A percentile compares a stretch with the other conserved stretches of the same genome.
phyloP scores from a whole-genome alignment of 2,113 vertebrate genomes.

The Gasterosteus aculeatus region DNA sequence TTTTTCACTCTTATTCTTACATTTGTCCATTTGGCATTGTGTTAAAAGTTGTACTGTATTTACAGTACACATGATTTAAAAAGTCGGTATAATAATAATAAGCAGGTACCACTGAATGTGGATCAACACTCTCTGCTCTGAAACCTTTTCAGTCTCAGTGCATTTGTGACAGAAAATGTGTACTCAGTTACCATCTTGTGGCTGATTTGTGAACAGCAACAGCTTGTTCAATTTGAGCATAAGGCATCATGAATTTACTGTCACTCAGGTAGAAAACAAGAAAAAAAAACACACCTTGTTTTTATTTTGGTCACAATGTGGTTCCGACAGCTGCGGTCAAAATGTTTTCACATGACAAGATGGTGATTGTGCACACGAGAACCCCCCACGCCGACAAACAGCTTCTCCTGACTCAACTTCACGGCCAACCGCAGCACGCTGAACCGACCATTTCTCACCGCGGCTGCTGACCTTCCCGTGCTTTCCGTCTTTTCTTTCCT shows the following conservation, averaged over 20 bases:
- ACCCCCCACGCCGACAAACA: not conserved
- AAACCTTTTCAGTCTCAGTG: not conserved
- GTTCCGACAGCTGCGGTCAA: not conserved
- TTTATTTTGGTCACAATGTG: not conserved
- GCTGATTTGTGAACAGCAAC: conserved; percentile 36
- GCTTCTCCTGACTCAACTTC: conserved; percentile 14
- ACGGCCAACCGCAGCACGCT: conserved; percentile 35
- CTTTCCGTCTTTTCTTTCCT: conserved; percentile 23
- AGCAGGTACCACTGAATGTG: conserved; percentile 14
- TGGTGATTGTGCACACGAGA: conserved; percentile 28
- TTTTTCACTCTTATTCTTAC: not conserved
- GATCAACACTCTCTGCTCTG: conserved; percentile 35
- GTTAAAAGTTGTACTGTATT: not conserved
- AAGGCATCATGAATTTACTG: not conserved
- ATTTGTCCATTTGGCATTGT: not conserved
- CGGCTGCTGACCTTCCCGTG: not conserved
- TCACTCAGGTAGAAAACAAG: not conserved
- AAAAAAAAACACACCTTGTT: not conserved
- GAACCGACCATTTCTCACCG: not conserved
- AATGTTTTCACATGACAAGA: conserved; percentile 8
- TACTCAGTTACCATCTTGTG: conserved; percentile 63
- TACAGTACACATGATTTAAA: not conserved
- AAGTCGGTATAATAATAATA: not conserved
- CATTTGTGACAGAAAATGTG: not conserved
- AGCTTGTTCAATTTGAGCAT: not conserved